phyloP scores from a whole-genome alignment of 35 echinoderm and acorn worm genomes.

The Heliocidaris tuberculata region DNA sequence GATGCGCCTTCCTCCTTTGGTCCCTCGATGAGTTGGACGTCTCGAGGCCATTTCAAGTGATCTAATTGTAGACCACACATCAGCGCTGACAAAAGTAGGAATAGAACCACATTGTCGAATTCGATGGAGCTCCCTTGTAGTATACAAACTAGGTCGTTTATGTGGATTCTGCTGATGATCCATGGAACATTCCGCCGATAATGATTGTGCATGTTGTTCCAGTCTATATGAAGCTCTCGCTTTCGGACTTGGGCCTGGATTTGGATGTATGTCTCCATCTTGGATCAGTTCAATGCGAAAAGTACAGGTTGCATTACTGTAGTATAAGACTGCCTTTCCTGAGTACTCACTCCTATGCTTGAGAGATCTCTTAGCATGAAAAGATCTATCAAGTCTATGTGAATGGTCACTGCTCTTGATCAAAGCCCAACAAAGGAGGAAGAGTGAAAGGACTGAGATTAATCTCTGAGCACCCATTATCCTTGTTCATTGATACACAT shows the following conservation, averaged over 20 bases:
- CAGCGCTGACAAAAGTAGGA: background rate
- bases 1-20: background rate
- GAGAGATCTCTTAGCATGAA: background rate
- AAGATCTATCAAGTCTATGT: background rate
- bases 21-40: conserved; percentile 3
- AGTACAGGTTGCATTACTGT: background rate
- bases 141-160: background rate
- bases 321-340: conserved; percentile 2
- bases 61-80: background rate
- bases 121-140: background rate
- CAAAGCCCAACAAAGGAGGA: background rate
- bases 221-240: background rate
- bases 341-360: background rate
- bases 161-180: background rate
- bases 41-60: background rate
- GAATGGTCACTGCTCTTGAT: background rate
- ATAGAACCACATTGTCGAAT: background rate
- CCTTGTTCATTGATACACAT: background rate
- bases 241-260: background rate
- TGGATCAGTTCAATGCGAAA: background rate
- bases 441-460: background rate
- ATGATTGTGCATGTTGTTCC: background rate
- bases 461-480: background rate
- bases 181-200: background rate
- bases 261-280: conserved; percentile 24